Evolutionary conservation across 2,113 vertebrate genomes (phyloP).

Genomic region (Nycticryphes semicollaris): DNA sequence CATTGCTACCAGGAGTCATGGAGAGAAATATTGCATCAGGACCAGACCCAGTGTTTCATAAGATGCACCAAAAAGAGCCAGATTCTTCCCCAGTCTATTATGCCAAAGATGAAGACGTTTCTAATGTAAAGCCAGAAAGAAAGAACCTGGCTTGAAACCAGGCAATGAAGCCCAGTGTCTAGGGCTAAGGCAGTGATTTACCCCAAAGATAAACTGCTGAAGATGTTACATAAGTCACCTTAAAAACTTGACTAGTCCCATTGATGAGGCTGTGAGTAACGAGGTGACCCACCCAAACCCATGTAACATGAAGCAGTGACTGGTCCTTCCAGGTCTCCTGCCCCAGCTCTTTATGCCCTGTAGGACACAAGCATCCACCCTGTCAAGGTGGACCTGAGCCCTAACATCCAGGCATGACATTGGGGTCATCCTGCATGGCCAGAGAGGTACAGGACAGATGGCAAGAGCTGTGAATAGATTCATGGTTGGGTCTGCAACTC

Average conservation of each 20-base stretch:
- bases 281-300: not conserved
- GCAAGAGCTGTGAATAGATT: not conserved
- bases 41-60: conserved; percentile 19
- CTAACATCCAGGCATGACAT: fast-evolving
- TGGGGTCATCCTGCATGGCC: not conserved
- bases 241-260: not conserved
- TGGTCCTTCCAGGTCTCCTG: fast-evolving
- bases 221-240: not conserved
- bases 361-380: not conserved
- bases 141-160: not conserved
- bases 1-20: conserved; percentile 50
- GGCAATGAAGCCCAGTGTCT: not conserved
- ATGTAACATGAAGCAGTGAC: fast-evolving
- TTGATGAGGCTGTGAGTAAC: not conserved
- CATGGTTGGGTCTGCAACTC: not conserved
- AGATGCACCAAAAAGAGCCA: not conserved
- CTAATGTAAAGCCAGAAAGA: not conserved
- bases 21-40: conserved; percentile 47
- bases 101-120: not conserved
- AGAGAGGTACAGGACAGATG: not conserved
- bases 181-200: not conserved
- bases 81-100: not conserved
- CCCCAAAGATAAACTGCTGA: not conserved
- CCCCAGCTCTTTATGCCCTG: not conserved
- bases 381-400: not conserved